These are phyloP conservation scores for Graptemys geographica DNA, from an alignment of 2,797 vertebrate species.

Conservation along the genomic window DNA sequence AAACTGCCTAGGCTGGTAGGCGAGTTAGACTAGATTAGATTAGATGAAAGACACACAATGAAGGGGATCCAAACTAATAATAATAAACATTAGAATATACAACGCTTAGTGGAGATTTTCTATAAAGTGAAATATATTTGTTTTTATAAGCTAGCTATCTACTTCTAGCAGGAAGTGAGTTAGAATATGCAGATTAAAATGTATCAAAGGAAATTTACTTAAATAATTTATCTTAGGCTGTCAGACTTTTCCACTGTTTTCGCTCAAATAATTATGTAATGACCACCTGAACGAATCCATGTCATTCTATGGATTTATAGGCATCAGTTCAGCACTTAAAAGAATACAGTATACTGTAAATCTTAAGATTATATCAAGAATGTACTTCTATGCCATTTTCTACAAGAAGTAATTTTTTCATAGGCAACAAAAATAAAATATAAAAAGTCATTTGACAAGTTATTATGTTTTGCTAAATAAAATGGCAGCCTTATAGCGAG, in stretches of 20 bases:
- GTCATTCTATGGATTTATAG: conserved; percentile 16
- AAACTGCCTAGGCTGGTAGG: background rate
- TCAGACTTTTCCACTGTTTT: conserved; percentile 25
- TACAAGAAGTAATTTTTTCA: conserved; percentile 37
- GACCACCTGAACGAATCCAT: conserved; percentile 23
- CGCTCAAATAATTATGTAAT: background rate
- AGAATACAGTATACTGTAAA: conserved; percentile 23
- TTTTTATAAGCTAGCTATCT: background rate
- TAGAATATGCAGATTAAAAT: background rate
- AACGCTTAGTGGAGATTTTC: background rate
- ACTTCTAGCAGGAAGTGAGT: background rate
- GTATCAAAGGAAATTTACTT: background rate
- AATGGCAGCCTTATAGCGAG: background rate
- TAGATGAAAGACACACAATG: fast-evolving
- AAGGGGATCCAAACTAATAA: background rate
- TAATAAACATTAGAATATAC: background rate
- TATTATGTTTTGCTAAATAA: conserved; percentile 21
- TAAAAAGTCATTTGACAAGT: background rate
- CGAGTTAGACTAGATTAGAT: background rate
- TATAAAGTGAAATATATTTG: background rate
- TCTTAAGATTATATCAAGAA: conserved; percentile 5
- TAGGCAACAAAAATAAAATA: conserved; percentile 38
- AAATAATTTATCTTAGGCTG: conserved; percentile 2
- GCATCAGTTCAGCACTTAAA: conserved; percentile 34
- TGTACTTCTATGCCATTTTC: background rate